Conservation (phyloP, 2,113 vertebrate genomes). For the Morone saxatilis region DNA sequence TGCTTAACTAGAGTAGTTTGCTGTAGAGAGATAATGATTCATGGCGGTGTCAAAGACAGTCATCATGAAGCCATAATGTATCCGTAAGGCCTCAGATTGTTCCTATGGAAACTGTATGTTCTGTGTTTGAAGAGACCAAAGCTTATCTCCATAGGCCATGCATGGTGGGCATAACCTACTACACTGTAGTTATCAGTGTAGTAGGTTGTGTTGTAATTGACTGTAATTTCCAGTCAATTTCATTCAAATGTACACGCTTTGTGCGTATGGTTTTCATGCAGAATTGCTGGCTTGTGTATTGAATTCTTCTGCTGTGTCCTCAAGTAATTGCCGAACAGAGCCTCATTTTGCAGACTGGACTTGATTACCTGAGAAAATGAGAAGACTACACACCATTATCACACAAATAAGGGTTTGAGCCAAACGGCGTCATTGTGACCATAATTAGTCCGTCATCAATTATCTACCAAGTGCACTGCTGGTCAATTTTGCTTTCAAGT, state of each 20-base stretch:
- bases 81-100: slow-evolving; percentile 29
- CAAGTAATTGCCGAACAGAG: not conserved
- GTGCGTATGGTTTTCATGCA: not conserved
- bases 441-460: not conserved
- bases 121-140: slow-evolving; percentile 12
- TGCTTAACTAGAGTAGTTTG: not conserved
- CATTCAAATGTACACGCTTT: not conserved
- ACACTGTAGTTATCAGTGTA: not conserved
- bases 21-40: not conserved
- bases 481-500: not conserved
- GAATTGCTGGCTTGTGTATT: not conserved
- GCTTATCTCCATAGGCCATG: slow-evolving; percentile 41
- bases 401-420: not conserved
- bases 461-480: not conserved
- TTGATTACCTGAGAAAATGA: not conserved
- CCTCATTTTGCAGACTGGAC: not conserved
- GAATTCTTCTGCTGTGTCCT: not conserved
- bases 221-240: not conserved
- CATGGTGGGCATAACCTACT: slow-evolving; percentile 7
- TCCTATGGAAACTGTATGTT: slow-evolving; percentile 59
- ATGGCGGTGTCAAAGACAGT: not conserved
- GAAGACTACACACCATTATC: not conserved
- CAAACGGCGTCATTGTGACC: not conserved
- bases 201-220: not conserved
- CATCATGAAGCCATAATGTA: not conserved